Evolutionary conservation across 2,113 vertebrate genomes (phyloP), one percentile per base, ranked within the genome.

Genomic region (Zapus hudsonius): DNA sequence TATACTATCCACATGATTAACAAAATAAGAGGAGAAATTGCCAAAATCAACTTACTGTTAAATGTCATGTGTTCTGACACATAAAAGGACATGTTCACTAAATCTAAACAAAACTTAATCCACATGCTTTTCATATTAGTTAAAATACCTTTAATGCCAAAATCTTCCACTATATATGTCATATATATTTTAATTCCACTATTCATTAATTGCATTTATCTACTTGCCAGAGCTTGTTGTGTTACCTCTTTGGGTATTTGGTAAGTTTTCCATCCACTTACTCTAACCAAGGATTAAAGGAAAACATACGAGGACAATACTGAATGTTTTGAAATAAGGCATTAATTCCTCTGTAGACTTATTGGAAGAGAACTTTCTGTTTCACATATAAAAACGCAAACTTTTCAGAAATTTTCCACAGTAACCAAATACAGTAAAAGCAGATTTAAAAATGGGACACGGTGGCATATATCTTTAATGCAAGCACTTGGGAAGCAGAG

Each of bases 71-170:
- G n/a, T n/a, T 40, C 61, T 96, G 38, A 76, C 81, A 89, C n/a
- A 70, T 70, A 31, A 87, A 92, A 63, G 52, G 29, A 47, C 66
- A 93, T 90, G 91, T 67, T 80, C 64, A 93, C 59, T 66, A 72
- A 95, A 96, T 93, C 61, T 80, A 82, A 96, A 93, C 86, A 95
- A 97, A 96, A 91, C 7, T 47, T 63, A 95, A 92, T 84, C 90
- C 82, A 67, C 90, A 78, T 93, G 91, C 36, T 74, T 95, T 94
- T 92, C 36, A 87, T 70, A 94, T 95, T 93, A 94, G 74, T 91
- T 96, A 93, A 93, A 96, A 96, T 89, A 66, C n/a, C 80, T 93
- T 55, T 87, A 47, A 67, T 92, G 67, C 87, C 85, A 61, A 90
- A 87, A 27, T 11, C 61, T 29, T n/a, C n/a, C n/a, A n/a, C n/a